Base-by-base conservation (phyloP, 2,797 vertebrate genomes). In the Sebastes kiyomatsui region DNA sequence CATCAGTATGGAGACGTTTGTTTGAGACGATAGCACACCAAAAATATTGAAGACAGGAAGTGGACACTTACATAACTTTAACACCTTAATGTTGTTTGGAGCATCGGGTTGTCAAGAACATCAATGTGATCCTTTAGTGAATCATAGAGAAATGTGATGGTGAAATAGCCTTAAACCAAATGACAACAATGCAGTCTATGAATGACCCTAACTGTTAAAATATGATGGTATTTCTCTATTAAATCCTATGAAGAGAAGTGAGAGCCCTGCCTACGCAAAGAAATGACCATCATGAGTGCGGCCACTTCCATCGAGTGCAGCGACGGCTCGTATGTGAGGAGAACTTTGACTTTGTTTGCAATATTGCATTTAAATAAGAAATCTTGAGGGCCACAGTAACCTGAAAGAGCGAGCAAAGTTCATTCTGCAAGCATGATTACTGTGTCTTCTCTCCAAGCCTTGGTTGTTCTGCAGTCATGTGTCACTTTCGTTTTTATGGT, bases 61-160 rank as follows among this genome's bases (percentile, higher is more conserved):
- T 60, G 60, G 23, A 66, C 61, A 78, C 59, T 77, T 83, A 13
- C 75, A 77, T 83, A 91, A 87, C 65, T 25, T 46, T 13, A 75
- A 69, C 22, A 14, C 67, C 25, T 60, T 76, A 35, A 79, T 68
- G 30, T 32, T 85, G 79, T 91, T 79, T 87, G 28, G 54, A 46
- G 60, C 52, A 61, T 54, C 0, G 7, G 52, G 27, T 81, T 81
- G 75, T 82, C 70, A 74, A 75, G 38, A 67, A 78, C 64, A 16
- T 54, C 6, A 8, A 20, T 35, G 28, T 28, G 22, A 58, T 55
- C n/a, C 1, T 55, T 52, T 22, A 30, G 4, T 59, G 3, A 25
- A 55, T 27, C 12, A 25, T n/a, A 42, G 16, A 35, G 33, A 22
- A 20, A 52, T 67, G 64, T 25, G 25, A 67, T 49, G 5, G 14